Percentiles rank a stretch among this genome's conserved stretches.
Evolutionary conservation across 2,797 vertebrate species (phyloP).

Genomic region (Phrynocephalus guinanensis): DNA sequence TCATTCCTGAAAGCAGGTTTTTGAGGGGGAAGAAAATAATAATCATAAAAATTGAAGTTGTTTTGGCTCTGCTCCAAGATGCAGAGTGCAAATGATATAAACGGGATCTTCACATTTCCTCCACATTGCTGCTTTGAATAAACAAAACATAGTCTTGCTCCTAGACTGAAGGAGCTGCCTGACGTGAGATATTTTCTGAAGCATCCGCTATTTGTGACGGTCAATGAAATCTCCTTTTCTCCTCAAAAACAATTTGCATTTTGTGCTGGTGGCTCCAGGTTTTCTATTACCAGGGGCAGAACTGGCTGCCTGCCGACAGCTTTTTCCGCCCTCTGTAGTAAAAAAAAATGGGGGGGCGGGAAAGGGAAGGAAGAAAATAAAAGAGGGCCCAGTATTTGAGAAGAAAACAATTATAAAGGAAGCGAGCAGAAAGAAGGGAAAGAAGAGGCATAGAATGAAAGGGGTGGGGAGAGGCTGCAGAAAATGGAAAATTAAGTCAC

Average conservation of each 20-base stretch:
- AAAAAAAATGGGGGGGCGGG: neutral
- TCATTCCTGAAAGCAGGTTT: slow-evolving; percentile 17
- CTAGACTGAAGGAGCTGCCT: slow-evolving; percentile 43
- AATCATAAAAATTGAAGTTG: neutral
- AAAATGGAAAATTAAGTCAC: neutral
- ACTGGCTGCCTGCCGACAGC: slow-evolving; percentile 21
- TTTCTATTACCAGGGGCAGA: slow-evolving; percentile 36
- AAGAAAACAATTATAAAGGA: neutral
- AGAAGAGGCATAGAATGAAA: neutral
- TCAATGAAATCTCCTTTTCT: slow-evolving; percentile 59
- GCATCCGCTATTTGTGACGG: slow-evolving; percentile 43
- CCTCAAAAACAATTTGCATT: slow-evolving; percentile 62
- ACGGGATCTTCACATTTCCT: slow-evolving; percentile 40
- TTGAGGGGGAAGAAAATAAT: neutral
- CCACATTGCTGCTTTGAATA: neutral
- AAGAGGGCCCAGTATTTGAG: slow-evolving; percentile 14
- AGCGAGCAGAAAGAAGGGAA: neutral
- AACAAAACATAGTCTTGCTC: slow-evolving; percentile 13
- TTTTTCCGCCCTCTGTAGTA: slow-evolving; percentile 20
- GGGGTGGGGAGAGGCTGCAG: too few species aligned
- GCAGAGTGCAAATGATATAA: slow-evolving; percentile 32
- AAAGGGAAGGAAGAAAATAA: slow-evolving; percentile 26
- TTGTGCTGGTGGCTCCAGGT: slow-evolving; percentile 50
- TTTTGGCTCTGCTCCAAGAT: slow-evolving; percentile 42
- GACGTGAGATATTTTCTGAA: slow-evolving; percentile 48